These are phyloP conservation scores for Scytalopus superciliaris DNA, from an alignment of 2,113 vertebrate species.

Conservation along the genomic window DNA sequence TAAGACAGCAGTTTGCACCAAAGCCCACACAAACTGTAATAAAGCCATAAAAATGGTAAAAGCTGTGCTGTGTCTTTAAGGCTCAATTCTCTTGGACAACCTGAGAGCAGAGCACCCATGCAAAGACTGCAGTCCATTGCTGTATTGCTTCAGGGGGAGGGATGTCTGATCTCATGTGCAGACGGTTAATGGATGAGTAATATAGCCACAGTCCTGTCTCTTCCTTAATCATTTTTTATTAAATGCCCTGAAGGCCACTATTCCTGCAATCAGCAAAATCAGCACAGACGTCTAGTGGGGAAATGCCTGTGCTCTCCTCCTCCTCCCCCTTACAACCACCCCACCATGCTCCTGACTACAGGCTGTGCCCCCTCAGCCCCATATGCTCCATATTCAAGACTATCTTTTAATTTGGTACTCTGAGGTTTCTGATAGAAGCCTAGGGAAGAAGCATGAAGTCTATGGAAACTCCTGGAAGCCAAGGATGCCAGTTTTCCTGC, in stretches of 20 bases:
- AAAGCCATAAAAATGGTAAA: not conserved
- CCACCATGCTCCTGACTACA: fast-evolving
- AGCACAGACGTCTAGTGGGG: not conserved
- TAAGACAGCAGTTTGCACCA: not conserved
- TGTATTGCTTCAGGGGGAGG: not conserved
- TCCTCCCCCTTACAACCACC: no score
- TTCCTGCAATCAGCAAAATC: not conserved
- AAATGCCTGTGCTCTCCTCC: not conserved
- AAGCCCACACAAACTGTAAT: not conserved
- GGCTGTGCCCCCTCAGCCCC: not conserved
- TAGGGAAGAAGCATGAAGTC: not conserved
- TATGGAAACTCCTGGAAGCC: not conserved
- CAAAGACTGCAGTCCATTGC: not conserved
- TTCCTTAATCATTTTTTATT: conserved; percentile 18
- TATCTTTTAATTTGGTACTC: not conserved
- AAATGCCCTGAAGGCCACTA: conserved; percentile 11
- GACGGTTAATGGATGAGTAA: not conserved
- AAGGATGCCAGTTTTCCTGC: not conserved
- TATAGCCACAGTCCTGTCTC: not conserved
- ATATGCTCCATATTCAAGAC: not conserved
- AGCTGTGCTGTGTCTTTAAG: not conserved
- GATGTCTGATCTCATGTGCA: not conserved
- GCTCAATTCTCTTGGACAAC: not conserved
- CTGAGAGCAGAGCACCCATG: not conserved
- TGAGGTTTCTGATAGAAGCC: not conserved